Base-by-base conservation (phyloP, 2,113 vertebrate genomes). In the Oreotrochilus melanogaster region DNA sequence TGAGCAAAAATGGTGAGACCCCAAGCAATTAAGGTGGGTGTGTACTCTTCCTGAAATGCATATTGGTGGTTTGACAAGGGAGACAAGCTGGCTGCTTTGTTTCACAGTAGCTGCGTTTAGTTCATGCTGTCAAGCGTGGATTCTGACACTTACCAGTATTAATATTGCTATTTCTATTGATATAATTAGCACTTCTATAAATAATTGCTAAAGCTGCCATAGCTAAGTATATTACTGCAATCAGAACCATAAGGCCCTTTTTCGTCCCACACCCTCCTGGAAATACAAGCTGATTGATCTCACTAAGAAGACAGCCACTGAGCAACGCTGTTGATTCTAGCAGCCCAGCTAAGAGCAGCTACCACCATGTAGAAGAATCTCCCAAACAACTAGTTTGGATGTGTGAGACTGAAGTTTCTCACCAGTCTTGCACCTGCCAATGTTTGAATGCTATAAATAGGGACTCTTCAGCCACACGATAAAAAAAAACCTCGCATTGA, bases 141-240 rank as follows among this genome's bases (percentile, higher is more conserved):
- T 98, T 98, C 97, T 98, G 97, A 98, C 97, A 97, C 94, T 97
- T 96, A 95, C 83, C 95, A 98, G 97, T 97, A 98, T 98, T 97
- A 98, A 97, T 98, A 98, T 97, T 98, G 97, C 97, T 98, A 98
- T 98, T 98, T 98, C 97, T 98, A 98, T 97, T 98, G 97, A 98
- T 98, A 98, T 98, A 98, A 98, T 98, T 98, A 98, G 95, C 95
- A 95, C 88, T 87, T 96, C 97, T 98, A 97, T 97, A 98, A 98
- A 98, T 98, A 98, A 97, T 96, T 96, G 85, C 95, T 96, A 92
- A 75, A 95, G 91, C 94, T 97, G 95, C 91, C 96, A 97, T 97
- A 96, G 97, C 95, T 97, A 98, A 97, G 95, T 96, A 95, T 97
- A 97, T 86, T 85, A 81, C 94, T 96, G 95, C 78, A 96, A 96